Evolutionary conservation across 1,140 invertebrate genomes (phyloP).

Genomic region (Adoxophyes honmai): DNA sequence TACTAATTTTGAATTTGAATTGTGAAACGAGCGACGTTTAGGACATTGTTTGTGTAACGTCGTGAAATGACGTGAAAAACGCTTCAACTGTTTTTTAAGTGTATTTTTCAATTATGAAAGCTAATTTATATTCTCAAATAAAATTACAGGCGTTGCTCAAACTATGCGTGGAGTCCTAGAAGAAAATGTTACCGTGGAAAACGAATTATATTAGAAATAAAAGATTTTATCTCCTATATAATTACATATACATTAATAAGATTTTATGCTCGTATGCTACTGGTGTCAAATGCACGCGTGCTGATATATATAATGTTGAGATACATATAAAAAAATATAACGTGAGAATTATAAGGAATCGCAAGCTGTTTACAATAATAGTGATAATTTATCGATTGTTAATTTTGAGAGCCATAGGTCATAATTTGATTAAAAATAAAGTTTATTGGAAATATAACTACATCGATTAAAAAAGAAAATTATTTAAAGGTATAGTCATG

Average conservation of each 20-base stretch:
- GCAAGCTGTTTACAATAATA: conserved; percentile 34
- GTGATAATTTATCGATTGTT: conserved; percentile 17
- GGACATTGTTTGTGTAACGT: too few species aligned
- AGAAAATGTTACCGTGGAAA: conserved; percentile 49
- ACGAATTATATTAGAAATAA: conserved; percentile 45
- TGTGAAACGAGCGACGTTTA: neutral
- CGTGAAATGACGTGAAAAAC: too few species aligned
- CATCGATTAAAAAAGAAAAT: conserved; percentile 10
- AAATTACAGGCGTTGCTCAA: conserved; percentile 52
- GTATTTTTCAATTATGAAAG: too few species aligned
- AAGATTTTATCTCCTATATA: conserved; percentile 61
- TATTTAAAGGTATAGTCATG: conserved; percentile 8
- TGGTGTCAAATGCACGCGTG: conserved; percentile 65
- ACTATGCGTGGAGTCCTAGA: conserved; percentile 26
- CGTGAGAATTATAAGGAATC: conserved; percentile 7
- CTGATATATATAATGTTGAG: conserved; percentile 32
- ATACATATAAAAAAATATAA: conserved; percentile 18
- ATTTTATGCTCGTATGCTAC: conserved; percentile 61
- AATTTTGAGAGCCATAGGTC: neutral
- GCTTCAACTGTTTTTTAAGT: too few species aligned
- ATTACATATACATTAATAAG: conserved; percentile 35
- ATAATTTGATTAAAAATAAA: neutral
- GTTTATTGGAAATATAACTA: conserved; percentile 2
- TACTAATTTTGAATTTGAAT: neutral
- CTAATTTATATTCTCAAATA: too few species aligned